Evolutionary conservation across 30 jellyfish, hydroid and myxozoan species (phyloP), one percentile per base, ranked within the genome.

Genomic region (Pelagia noctiluca): DNA sequence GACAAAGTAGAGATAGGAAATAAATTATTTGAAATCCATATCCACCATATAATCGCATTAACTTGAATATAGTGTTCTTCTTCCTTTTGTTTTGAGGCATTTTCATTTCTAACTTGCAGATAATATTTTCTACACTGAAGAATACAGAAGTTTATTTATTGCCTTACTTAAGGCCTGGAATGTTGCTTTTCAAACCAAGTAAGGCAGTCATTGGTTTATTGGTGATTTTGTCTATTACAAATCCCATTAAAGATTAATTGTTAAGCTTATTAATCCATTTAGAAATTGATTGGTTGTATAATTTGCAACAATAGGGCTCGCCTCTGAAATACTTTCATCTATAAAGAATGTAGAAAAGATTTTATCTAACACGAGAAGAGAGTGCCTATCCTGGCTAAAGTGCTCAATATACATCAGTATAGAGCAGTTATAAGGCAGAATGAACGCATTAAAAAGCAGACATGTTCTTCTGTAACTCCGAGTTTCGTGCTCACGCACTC

Each of bases 71-170:
- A n/a, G n/a, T n/a, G n/a, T 29, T 13, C 5, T 3, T 26, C 26
- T 37, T 32, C 22, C 5, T 8, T 29, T 26, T 29, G 19, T 67
- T 69, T 69, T 11, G 21, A 10, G n/a, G 19, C 33, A 47, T 38
- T 18, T 23, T 0, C 13, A 42, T 52, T 13, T 19, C 28, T 62
- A 26, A 50, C 63, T 50, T 26, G 4, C 60, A 92, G 98, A 87
- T 71, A 92, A 92, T 57, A 94, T 92, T 3, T 81, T 92, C 62
- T 92, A 92, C 42, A 75, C 70, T 66, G 98, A 92, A 65, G 98
- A 92, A 64, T 92, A 92, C 75, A 60, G 98, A 65, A 72, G 64
- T 50, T 50, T 92, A n/a, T 92, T 92, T 76, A 50, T 92, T 25
- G 96, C 1, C 68, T 66, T 21, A n/a, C n/a, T n/a, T n/a, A n/a